These are phyloP conservation scores for Machaerirhynchus nigripectus DNA, from an alignment of 2,113 vertebrate species.

Conservation along the genomic window DNA sequence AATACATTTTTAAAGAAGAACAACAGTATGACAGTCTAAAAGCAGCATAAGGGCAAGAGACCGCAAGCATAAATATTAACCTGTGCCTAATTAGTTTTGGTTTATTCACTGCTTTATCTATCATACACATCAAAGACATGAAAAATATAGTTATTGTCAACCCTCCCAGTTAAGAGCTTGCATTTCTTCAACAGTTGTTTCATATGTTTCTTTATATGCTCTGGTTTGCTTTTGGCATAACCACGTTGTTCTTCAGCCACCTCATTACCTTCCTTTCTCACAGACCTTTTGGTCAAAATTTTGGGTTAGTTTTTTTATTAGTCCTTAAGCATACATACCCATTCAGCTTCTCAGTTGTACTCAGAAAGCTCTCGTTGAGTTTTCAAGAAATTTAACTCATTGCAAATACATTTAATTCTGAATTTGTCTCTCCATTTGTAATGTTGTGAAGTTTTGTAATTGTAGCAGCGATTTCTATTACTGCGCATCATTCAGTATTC, in stretches of 20 bases:
- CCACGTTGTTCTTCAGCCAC: not conserved
- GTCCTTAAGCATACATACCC: not conserved
- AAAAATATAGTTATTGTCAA: not conserved
- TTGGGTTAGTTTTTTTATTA: not conserved
- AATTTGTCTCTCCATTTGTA: not conserved
- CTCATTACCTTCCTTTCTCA: not conserved
- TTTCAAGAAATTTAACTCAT: not conserved
- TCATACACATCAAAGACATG: not conserved
- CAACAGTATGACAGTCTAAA: not conserved
- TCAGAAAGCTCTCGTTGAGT: not conserved
- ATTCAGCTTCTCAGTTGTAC: not conserved
- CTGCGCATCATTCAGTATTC: not conserved
- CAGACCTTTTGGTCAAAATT: not conserved
- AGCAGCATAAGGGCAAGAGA: not conserved
- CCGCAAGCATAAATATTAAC: fast-evolving
- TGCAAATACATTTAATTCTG: not conserved
- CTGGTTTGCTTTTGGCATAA: not conserved
- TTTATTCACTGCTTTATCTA: not conserved
- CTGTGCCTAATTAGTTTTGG: not conserved
- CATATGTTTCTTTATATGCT: not conserved
- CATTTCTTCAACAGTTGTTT: not conserved
- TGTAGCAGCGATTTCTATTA: not conserved
- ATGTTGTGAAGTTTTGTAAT: not conserved
- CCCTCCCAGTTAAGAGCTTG: not conserved
- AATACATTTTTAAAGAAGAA: not conserved